These are phyloP conservation scores for Andricus curvator DNA, from an alignment of 2,888 invertebrate genomes.

Conservation along the genomic window DNA sequence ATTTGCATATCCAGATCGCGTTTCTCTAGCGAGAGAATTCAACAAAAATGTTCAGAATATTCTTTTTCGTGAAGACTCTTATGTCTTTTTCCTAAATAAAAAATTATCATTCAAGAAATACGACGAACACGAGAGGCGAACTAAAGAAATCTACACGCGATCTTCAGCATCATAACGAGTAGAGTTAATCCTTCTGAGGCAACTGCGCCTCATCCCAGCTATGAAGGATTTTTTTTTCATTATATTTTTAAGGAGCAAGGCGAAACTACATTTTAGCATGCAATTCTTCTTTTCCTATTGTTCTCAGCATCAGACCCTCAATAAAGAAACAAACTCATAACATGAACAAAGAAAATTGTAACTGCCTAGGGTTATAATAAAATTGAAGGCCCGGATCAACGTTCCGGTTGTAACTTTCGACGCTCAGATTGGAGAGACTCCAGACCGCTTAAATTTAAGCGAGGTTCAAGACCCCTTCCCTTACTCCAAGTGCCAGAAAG, in stretches of 20 bases:
- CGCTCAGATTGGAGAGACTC: too few relatives aligned
- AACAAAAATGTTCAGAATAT: neutral
- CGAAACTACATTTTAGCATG: neutral
- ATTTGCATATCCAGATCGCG: neutral
- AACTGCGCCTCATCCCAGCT: neutral
- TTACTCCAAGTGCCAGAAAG: too few relatives aligned
- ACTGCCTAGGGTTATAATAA: neutral
- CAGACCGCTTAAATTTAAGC: too few relatives aligned
- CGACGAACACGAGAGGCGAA: conserved; percentile 4
- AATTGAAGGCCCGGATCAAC: neutral
- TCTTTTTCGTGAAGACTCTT: neutral
- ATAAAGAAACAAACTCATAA: too few relatives aligned
- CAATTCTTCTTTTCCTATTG: neutral
- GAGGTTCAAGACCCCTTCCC: too few relatives aligned
- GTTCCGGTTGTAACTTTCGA: too few relatives aligned
- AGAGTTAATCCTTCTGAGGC: neutral
- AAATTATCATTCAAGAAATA: conserved; percentile 30
- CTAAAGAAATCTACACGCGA: neutral
- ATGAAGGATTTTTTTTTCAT: neutral
- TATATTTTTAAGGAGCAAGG: neutral
- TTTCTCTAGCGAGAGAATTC: neutral
- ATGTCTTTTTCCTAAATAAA: conserved; percentile 19
- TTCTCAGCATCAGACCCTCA: neutral
- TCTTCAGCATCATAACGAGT: neutral
- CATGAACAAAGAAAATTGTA: too few relatives aligned